These are phyloP conservation scores for Artibeus lituratus DNA, from an alignment of 2,797 vertebrate species.

Conservation along the genomic window DNA sequence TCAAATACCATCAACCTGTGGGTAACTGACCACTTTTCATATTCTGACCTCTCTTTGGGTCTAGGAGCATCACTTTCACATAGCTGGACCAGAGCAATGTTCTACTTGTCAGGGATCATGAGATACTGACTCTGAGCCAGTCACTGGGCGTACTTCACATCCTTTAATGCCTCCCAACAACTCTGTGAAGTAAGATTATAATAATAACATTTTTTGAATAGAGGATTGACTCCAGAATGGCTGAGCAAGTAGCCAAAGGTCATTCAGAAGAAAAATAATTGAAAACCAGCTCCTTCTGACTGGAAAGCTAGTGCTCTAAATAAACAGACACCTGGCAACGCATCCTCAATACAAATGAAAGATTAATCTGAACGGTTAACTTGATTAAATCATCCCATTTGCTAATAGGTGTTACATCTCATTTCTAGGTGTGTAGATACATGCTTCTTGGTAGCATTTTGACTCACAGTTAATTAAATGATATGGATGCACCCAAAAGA, in stretches of 20 bases:
- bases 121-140: background rate
- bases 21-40: background rate
- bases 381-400: background rate
- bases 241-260: background rate
- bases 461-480: conserved; percentile 50
- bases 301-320: background rate
- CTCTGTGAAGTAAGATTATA: background rate
- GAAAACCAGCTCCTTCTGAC: background rate
- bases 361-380: background rate
- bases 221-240: background rate
- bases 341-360: background rate
- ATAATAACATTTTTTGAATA: background rate
- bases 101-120: background rate
- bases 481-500: conserved; percentile 68
- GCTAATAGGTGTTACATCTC: background rate
- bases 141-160: too few species aligned
- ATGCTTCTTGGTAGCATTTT: background rate
- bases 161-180: background rate
- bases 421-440: background rate
- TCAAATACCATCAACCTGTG: background rate
- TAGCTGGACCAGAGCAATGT: background rate
- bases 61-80: background rate
- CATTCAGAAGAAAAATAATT: background rate
- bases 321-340: background rate
- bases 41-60: background rate